A percentile compares a stretch with the other conserved stretches of the same genome.
Evolutionary conservation across 2,797 vertebrate genomes (phyloP).

Genomic region (Acestrorhynchus altus): DNA sequence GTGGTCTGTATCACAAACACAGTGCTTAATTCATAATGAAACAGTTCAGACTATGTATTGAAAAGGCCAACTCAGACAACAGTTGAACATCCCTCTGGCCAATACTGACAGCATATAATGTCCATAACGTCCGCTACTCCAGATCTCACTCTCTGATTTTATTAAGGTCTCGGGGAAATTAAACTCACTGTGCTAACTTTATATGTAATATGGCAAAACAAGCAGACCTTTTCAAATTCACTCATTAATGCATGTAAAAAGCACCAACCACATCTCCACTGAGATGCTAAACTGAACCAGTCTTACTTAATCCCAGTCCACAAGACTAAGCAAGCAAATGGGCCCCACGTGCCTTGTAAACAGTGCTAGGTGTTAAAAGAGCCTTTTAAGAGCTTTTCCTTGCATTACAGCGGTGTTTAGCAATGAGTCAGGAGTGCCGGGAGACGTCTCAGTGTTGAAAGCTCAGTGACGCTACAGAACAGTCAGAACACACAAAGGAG

Average conservation of each 20-base stretch:
- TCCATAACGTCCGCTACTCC: conserved; percentile 3
- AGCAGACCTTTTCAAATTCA: conserved; percentile 6
- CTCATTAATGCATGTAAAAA: conserved; percentile 24
- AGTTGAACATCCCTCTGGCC: no score
- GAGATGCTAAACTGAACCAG: conserved; percentile 33
- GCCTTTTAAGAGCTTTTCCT: conserved; percentile 39
- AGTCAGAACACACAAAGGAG: conserved; percentile 37
- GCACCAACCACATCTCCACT: conserved; percentile 22
- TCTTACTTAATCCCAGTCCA: conserved; percentile 38
- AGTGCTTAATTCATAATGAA: no score
- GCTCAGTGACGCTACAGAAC: conserved; percentile 27
- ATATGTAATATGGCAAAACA: conserved; percentile 9
- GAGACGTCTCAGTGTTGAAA: conserved; percentile 43
- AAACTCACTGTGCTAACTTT: neutral
- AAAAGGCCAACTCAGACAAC: no score
- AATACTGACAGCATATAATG: neutral
- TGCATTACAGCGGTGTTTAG: conserved; percentile 32
- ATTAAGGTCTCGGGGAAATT: neutral
- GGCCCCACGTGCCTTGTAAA: conserved; percentile 27
- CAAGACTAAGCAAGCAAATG: conserved; percentile 32
- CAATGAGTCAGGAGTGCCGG: conserved; percentile 38
- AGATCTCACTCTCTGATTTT: no score
- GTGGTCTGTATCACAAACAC: no score
- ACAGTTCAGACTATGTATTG: no score
- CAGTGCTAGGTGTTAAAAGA: conserved; percentile 46